Percentiles rank a stretch among this genome's conserved stretches.
Conservation (phyloP, 2,113 vertebrate species). For the Platycercus adscitus region DNA sequence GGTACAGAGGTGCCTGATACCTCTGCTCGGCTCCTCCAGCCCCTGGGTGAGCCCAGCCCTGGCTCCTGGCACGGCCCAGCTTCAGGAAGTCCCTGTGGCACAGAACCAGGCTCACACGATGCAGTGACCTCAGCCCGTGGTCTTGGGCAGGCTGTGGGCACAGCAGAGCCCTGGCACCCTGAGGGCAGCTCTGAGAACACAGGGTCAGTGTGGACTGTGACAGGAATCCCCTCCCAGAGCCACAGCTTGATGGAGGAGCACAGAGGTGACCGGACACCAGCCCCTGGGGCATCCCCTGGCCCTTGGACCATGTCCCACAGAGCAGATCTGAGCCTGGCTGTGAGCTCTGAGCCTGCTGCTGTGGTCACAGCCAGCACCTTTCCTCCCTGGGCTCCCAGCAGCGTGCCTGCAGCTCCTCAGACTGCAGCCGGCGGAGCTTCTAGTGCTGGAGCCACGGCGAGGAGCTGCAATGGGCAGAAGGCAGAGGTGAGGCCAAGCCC, state of each 20-base stretch:
- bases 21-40: rapidly evolving
- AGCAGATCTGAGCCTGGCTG: background rate
- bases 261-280: rapidly evolving
- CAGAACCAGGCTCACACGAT: rapidly evolving
- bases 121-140: background rate
- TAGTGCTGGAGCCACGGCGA: background rate
- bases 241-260: background rate
- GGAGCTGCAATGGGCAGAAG: background rate
- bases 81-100: rapidly evolving
- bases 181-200: background rate
- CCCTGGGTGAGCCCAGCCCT: rapidly evolving
- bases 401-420: rapidly evolving
- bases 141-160: background rate
- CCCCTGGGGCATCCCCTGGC: no score
- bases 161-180: background rate
- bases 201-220: rapidly evolving
- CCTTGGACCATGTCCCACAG: rapidly evolving
- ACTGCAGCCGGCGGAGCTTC: background rate
- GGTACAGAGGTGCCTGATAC: background rate
- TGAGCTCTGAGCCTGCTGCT: background rate
- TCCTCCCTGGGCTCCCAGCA: background rate
- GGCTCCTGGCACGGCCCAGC: background rate
- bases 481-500: background rate
- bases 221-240: background rate
- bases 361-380: no score